Percentiles rank a stretch among this genome's conserved stretches.
Conservation (phyloP, 2,797 vertebrate species). For the Macropodus opercularis region DNA sequence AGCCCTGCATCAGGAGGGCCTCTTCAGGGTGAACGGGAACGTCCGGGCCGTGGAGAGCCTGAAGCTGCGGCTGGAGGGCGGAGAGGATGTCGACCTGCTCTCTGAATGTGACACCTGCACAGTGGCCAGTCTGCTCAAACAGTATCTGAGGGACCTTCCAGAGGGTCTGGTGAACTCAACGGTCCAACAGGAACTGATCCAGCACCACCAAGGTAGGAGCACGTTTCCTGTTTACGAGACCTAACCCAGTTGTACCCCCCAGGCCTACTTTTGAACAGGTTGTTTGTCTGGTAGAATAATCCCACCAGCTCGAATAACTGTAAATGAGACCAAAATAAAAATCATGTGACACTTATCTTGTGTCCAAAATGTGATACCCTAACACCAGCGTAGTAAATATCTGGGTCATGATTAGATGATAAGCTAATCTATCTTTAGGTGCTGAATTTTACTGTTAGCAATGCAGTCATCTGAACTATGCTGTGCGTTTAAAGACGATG, state of each 20-base stretch:
- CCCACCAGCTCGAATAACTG: neutral
- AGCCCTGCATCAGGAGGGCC: conserved; percentile 91
- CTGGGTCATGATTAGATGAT: conserved; percentile 31
- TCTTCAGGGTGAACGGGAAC: conserved; percentile 92
- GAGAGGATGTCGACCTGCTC: conserved; percentile 80
- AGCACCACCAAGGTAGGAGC: conserved; percentile 85
- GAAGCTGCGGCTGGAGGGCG: conserved; percentile 84
- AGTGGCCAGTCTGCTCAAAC: conserved; percentile 91
- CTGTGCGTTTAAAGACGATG: conserved; percentile 12
- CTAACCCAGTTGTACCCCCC: neutral
- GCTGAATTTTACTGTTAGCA: conserved; percentile 18
- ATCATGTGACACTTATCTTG: neutral
- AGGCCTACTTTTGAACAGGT: neutral
- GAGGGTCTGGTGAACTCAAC: conserved; percentile 83
- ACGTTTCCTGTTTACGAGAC: neutral
- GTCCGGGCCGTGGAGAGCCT: conserved; percentile 86
- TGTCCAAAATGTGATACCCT: conserved; percentile 5
- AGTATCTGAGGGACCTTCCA: conserved; percentile 90
- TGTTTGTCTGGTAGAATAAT: neutral
- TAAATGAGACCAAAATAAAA: neutral
- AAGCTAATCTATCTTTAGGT: conserved; percentile 38
- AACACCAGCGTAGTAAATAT: conserved; percentile 17
- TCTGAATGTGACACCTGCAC: conserved; percentile 83
- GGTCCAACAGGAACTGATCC: conserved; percentile 84
- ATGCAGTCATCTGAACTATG: conserved; percentile 10